A percentile compares a stretch with the other conserved stretches of the same genome.
Conservation (phyloP, 2,797 vertebrate genomes). For the Esox lucius region DNA sequence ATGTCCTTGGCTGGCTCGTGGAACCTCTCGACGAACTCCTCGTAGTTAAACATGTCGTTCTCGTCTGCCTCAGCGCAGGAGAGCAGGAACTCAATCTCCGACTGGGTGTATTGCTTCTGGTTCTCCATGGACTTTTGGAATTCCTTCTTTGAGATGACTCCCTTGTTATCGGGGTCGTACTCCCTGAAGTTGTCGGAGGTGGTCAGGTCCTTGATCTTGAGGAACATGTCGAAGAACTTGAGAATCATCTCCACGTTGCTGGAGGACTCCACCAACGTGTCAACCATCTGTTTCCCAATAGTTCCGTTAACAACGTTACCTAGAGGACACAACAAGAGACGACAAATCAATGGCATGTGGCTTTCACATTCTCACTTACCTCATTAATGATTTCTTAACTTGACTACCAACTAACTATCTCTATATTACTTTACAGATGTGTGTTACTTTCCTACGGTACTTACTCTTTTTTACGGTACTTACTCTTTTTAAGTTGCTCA, state of each 20-base stretch:
- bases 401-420: neutral
- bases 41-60: slow-evolving; percentile 89
- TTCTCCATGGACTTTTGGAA: slow-evolving; percentile 93
- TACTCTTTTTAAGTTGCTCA: neutral
- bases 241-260: slow-evolving; percentile 92
- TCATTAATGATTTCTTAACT: neutral
- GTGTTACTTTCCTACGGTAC: too few relatives aligned
- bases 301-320: slow-evolving; percentile 92
- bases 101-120: slow-evolving; percentile 86
- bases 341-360: neutral
- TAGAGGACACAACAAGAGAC: slow-evolving; percentile 40
- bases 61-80: slow-evolving; percentile 88
- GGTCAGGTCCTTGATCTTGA: slow-evolving; percentile 90
- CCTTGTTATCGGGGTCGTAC: slow-evolving; percentile 85
- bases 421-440: neutral
- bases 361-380: neutral
- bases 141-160: slow-evolving; percentile 88
- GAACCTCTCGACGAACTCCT: slow-evolving; percentile 87
- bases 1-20: slow-evolving; percentile 94
- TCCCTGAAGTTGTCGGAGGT: slow-evolving; percentile 88
- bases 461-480: neutral
- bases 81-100: slow-evolving; percentile 87
- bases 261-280: slow-evolving; percentile 90
- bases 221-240: slow-evolving; percentile 94
- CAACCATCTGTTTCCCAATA: slow-evolving; percentile 93